These are phyloP conservation scores for Nematolebias whitei DNA, from an alignment of 2,113 vertebrate genomes.

Conservation along the genomic window DNA sequence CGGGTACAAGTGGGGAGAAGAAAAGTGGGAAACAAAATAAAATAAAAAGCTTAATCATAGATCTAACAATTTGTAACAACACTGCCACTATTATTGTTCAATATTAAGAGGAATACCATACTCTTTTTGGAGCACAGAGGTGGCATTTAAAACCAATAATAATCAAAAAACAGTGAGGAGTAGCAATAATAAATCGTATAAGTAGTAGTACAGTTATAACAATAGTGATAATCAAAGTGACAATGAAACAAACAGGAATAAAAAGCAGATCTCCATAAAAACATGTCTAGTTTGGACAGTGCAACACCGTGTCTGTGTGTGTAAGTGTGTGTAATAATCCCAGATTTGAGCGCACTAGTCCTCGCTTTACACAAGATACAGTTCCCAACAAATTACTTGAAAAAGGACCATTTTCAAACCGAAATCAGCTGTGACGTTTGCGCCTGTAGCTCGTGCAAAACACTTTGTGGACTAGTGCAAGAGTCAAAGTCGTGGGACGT, in stretches of 20 bases:
- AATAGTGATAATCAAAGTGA: slow-evolving; percentile 84
- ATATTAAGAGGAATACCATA: slow-evolving; percentile 80
- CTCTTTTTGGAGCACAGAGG: slow-evolving; percentile 68
- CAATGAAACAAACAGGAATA: slow-evolving; percentile 79
- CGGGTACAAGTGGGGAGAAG: slow-evolving; percentile 79
- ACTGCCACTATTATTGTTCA: slow-evolving; percentile 82
- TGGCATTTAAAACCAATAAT: slow-evolving; percentile 80
- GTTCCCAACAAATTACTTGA: slow-evolving; percentile 14
- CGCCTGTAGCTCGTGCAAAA: slow-evolving; percentile 79
- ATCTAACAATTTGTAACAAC: slow-evolving; percentile 81
- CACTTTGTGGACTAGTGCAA: slow-evolving; percentile 78
- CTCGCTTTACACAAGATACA: slow-evolving; percentile 75
- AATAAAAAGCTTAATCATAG: slow-evolving; percentile 77
- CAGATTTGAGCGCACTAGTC: slow-evolving; percentile 74
- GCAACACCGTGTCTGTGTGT: slow-evolving; percentile 74
- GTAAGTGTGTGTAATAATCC: slow-evolving; percentile 55
- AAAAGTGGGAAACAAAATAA: slow-evolving; percentile 20
- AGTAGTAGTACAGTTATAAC: slow-evolving; percentile 85
- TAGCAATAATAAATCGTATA: slow-evolving; percentile 81
- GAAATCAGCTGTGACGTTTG: neutral
- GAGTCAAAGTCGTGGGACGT: slow-evolving; percentile 76
- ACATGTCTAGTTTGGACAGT: slow-evolving; percentile 80
- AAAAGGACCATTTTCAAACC: too few species aligned
- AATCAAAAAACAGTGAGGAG: slow-evolving; percentile 82
- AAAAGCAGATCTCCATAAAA: slow-evolving; percentile 82